Conservation (phyloP, 2,888 invertebrate species). For the Lissocephala sabroskyi region DNA sequence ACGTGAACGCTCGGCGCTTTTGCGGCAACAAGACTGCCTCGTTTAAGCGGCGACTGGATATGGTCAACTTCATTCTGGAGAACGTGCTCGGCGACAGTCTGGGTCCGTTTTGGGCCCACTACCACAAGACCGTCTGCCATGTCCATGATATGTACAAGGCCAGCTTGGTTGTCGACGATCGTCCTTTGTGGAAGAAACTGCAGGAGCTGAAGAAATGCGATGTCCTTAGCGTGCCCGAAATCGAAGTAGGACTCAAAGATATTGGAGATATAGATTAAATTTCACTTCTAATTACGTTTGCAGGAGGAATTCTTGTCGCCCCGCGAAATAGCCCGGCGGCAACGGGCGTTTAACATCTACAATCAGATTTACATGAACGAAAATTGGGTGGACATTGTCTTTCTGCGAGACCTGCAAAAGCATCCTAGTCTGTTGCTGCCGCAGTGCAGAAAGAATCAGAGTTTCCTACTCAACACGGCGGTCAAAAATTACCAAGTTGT, state of each 20-base stretch:
- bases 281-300: too few species aligned
- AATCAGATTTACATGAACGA: constrained; percentile 65
- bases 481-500: constrained; percentile 50
- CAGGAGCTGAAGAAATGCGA: constrained; percentile 63
- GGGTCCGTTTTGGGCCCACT: constrained; percentile 54
- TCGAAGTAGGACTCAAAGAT: too few species aligned
- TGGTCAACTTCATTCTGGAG: constrained; percentile 63
- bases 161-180: constrained; percentile 29
- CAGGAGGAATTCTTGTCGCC: constrained; percentile 54
- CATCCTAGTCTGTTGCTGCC: constrained; percentile 49
- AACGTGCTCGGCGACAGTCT: constrained; percentile 54
- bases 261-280: too few species aligned
- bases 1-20: constrained; percentile 53
- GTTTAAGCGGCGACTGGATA: constrained; percentile 50
- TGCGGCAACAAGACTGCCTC: constrained; percentile 53
- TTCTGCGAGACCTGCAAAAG: constrained; percentile 48
- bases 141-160: constrained; percentile 36
- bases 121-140: constrained; percentile 49
- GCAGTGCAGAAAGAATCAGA: constrained; percentile 49
- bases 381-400: constrained; percentile 63
- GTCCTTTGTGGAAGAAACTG: constrained; percentile 64
- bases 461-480: constrained; percentile 33
- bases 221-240: constrained; percentile 57
- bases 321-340: constrained; percentile 55
- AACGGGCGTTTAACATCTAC: constrained; percentile 53